Percentiles rank a stretch among this genome's conserved stretches.
phyloP scores from a whole-genome alignment of 2,113 vertebrate genomes.

The Hemichromis elongatus region DNA sequence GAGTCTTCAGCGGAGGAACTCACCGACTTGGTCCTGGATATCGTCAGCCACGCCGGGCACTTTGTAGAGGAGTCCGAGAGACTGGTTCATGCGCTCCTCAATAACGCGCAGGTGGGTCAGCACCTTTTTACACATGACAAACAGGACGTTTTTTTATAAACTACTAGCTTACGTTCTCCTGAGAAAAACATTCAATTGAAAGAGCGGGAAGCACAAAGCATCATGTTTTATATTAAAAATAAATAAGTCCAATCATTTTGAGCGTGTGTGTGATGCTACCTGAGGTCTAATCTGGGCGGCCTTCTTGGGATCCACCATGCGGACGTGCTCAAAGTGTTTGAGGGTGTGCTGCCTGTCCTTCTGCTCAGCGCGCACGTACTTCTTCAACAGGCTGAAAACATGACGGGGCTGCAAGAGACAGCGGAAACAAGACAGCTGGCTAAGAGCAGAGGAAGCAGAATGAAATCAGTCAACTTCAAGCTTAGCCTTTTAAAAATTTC shows the following conservation, averaged over 20 bases:
- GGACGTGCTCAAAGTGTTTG: conserved; percentile 95
- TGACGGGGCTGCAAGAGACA: conserved; percentile 84
- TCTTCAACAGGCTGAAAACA: conserved; percentile 94
- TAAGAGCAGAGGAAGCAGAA: background rate
- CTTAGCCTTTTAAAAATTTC: background rate
- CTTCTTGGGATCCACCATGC: conserved; percentile 98
- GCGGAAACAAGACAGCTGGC: background rate
- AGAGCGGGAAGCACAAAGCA: background rate
- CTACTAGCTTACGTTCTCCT: background rate
- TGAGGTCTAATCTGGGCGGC: conserved; percentile 97
- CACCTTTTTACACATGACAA: conserved; percentile 70
- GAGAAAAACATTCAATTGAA: background rate
- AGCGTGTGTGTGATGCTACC: conserved; percentile 39
- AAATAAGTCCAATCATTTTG: background rate
- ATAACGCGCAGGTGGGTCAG: conserved; percentile 97
- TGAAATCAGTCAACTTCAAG: background rate
- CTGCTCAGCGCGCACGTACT: conserved; percentile 96
- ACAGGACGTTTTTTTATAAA: background rate
- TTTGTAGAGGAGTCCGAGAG: conserved; percentile 94
- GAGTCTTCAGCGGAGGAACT: conserved; percentile 32
- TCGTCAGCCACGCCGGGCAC: conserved; percentile 91
- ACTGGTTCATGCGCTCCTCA: conserved; percentile 98
- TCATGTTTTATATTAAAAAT: background rate
- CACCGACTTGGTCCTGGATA: conserved; percentile 98
- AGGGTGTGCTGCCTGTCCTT: conserved; percentile 96